Base-by-base conservation (phyloP, 2,113 vertebrate species). In the Cottus gobio region DNA sequence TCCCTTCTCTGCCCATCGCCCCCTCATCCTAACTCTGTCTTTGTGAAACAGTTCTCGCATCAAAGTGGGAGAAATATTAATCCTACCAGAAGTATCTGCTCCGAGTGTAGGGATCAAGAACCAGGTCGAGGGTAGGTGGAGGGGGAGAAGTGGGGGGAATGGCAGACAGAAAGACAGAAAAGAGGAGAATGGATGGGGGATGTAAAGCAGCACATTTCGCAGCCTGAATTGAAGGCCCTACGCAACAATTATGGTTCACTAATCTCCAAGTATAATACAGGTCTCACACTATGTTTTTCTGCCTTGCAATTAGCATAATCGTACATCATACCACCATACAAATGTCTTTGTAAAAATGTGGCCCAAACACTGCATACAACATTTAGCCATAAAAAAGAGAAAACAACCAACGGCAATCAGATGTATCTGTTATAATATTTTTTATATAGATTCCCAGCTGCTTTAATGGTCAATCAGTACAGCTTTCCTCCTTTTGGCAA, bases 31-130 rank as follows among this genome's bases (percentile, higher is more conserved):
- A 87, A 92, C 91, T 88, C 89, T 68, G 80, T 87, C 93, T 92
- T 92, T 91, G 91, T 93, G 85, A 93, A 90, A 90, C 82, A 84
- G 84, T 87, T 90, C 84, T 78, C 52, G 88, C 90, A 94, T 95
- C 93, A 95, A 94, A 95, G 94, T 91, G 90, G 84, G 80, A 92
- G 89, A 91, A 92, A 92, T 95, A 93, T 93, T 93, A 95, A 94
- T 94, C 93, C 92, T 28, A 75, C 48, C 80, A 82, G 71, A 93
- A 91, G 90, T 93, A 93, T 92, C 76, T 80, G 80, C 87, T 91
- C 87, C 60, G 84, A 91, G 80, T 89, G 83, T 91, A 83, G 71
- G 90, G 94, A 94, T 94, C 93, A 91, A 90, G 89, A 92, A 87
- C 91, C 92, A 90, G 93, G 93, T 92, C 79, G 86, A 71, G 61